Evolutionary conservation across 2,797 vertebrate genomes (phyloP).

Genomic region (Xiphophorus birchmanni): DNA sequence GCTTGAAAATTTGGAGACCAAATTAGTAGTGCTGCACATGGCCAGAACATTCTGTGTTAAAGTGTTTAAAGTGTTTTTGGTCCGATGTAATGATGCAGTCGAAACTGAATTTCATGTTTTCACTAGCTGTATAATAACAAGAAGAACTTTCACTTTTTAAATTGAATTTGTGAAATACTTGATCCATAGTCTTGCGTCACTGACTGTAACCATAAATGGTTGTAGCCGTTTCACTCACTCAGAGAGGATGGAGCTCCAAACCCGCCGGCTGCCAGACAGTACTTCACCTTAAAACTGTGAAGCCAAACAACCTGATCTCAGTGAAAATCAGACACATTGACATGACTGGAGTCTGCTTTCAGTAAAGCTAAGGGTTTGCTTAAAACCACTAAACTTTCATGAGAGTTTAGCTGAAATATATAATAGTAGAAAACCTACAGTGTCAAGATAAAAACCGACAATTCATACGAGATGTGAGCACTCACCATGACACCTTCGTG

Average conservation of each 20-base stretch:
- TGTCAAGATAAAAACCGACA: background rate
- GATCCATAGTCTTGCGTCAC: background rate
- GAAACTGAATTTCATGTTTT: background rate
- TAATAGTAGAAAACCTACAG: background rate
- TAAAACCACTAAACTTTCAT: background rate
- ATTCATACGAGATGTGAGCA: background rate
- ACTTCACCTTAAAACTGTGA: constrained; percentile 90
- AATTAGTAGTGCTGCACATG: too few relatives aligned
- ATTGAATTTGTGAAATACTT: background rate
- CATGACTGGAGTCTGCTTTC: background rate
- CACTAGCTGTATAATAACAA: background rate
- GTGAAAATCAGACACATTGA: background rate
- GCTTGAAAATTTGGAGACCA: too few relatives aligned
- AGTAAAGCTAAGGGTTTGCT: background rate
- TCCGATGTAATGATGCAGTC: background rate
- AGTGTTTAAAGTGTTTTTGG: background rate
- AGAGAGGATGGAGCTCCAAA: constrained; percentile 81
- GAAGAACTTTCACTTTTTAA: background rate
- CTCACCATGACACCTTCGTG: constrained; percentile 90
- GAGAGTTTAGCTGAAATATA: background rate
- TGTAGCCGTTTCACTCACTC: constrained; percentile 78
- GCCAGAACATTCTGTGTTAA: too few relatives aligned
- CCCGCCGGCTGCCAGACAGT: constrained; percentile 90
- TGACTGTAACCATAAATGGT: background rate
- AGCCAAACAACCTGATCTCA: constrained; percentile 7